Evolutionary conservation across 2,113 vertebrate genomes (phyloP), one percentile per base, ranked within the genome.

Genomic region (Scartelaos histophorus): DNA sequence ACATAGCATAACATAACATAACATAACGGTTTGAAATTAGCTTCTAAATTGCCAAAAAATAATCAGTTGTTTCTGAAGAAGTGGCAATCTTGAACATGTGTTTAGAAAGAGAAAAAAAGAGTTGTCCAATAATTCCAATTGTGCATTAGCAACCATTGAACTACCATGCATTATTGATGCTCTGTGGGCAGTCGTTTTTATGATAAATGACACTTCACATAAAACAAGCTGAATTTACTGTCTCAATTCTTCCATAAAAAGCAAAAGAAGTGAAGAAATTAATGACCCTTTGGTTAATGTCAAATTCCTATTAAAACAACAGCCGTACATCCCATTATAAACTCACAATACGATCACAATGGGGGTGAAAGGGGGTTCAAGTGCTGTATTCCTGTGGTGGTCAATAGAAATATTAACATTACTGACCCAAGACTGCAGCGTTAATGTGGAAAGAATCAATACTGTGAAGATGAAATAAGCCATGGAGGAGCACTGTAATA

Each of bases 281-380:
- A 56, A 60, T 60, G 22, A 13, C 11, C 56, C 53, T 12, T 24
- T 58, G 21, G 21, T 13, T 58, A 58, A 25, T 25, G 56, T 24
- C 21, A 11, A 34, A 25, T 17, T 34, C 25, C 4, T 34, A 61
- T 61, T 61, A 61, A 61, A 61, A 17, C 25, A 62, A 34, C 25
- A 35, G 58, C 13, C 25, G 9, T 62, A 19, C 24, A 6, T 16
- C 24, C 2, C 57, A 60, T 25, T 29, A 60, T 60, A 60, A 60
- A 60, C 57, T 29, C 57, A 16, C 17, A 7, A 29, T 17, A 34
- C 25, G 1, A 16, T 35, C 60, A 19, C 60, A 13, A 25, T 13
- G 53, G n/a, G 17, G 43, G 19, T 54, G 51, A 61, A 56, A 71
- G 34, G 57, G 43, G n/a, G 67, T 60, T 38, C 68, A 67, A 71